These are phyloP conservation scores for Actinia equina DNA, from an alignment of 64 coral and sea anemone genomes.

Conservation along the genomic window DNA sequence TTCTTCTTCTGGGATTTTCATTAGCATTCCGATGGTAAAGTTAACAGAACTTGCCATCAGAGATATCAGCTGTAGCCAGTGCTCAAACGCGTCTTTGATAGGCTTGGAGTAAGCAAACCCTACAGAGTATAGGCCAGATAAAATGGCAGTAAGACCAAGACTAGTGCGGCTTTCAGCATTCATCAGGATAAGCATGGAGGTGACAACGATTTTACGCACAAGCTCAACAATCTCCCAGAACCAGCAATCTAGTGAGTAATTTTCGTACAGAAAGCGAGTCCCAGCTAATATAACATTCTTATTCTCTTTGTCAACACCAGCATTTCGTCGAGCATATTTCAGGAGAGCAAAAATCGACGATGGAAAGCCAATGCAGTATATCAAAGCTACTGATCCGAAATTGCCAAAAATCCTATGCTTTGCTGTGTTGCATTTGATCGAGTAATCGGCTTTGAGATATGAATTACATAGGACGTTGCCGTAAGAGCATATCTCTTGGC, in stretches of 20 bases:
- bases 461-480: neutral
- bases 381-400: neutral
- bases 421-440: neutral
- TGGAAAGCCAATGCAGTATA: neutral
- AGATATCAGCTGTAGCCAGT: constrained; percentile 45
- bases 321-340: too few species aligned
- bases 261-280: too few species aligned
- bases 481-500: constrained; percentile 7
- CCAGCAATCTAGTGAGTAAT: constrained; percentile 23
- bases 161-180: constrained; percentile 28
- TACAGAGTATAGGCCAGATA: constrained; percentile 35
- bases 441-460: constrained; percentile 1
- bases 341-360: neutral
- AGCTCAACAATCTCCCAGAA: constrained; percentile 57
- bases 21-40: constrained; percentile 37
- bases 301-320: too few species aligned
- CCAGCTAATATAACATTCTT: too few species aligned
- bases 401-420: neutral
- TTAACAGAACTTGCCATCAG: constrained; percentile 46
- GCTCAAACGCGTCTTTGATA: constrained; percentile 28
- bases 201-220: constrained; percentile 36
- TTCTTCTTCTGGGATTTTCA: constrained; percentile 49
- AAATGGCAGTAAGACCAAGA: constrained; percentile 17
- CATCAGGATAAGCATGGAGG: neutral
- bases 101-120: constrained; percentile 39